Evolutionary conservation across 2,113 vertebrate species (phyloP), one percentile per base, ranked within the genome.

Genomic region (Columbina picui): DNA sequence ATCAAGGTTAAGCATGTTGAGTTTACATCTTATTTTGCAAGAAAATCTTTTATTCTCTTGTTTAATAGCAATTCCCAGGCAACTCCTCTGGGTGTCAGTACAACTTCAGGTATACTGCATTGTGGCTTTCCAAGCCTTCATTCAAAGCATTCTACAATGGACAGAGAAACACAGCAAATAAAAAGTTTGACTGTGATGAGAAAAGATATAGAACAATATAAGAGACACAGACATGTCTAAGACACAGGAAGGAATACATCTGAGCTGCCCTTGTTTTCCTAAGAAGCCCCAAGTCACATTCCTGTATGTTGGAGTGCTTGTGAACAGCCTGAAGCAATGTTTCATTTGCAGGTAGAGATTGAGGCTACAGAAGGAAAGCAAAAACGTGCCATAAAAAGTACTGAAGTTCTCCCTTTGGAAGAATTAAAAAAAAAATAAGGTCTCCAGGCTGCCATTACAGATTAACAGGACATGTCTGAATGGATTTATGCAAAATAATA

Each of bases 51-150:
- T 50, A 14, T 26, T 85, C 16, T 20, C 14, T 23, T 56, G 47
- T 49, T 25, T 80, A 61, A 49, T 47, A 84, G 91, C 64, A 89
- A 61, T 97, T 96, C 65, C 59, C 39, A 63, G 41, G 4, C n/a
- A 86, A 2, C 7, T 86, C 96, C 98, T 93, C 96, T 96, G 97
- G 98, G 92, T 98, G 98, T 98, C 98, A 97, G 94, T 92, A 85
- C 81, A 55, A 63, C 90, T 83, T 97, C 94, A 96, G 94, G 38
- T 84, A 96, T 59, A 32, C 43, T 34, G 22, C n/a, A 12, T 6
- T 34, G 27, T 32, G 20, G 12, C 1, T 6, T 27, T 36, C 34
- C 11, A 68, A 45, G 12, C 7, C 25, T 60, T 89, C 39, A 17
- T 39, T 41, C n/a, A 26, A 50, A 77, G 17, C 36, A 4, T 56